Base-by-base conservation (phyloP, 2,888 invertebrate genomes). In the Drosophila acutilabella region DNA sequence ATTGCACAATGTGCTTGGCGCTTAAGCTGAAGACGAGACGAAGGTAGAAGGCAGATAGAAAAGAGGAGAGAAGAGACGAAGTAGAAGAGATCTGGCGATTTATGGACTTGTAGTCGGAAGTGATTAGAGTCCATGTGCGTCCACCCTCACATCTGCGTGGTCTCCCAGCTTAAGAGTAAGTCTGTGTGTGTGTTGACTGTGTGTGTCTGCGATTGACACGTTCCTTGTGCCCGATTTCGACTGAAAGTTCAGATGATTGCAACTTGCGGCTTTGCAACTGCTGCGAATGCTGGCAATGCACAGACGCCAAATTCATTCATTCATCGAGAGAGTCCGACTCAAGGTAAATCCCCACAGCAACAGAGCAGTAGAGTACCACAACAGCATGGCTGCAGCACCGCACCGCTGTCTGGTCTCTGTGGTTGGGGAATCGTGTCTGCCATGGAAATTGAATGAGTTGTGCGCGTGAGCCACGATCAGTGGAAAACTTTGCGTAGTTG, bases 401-500 rank as follows among this genome's bases (percentile, higher is more conserved):
- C 23, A 42, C 23, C 23, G 23, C 20, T 45, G 45, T 47, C 56
- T 47, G 30, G n/a, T n/a, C 8, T 30, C 54, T 45, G 65, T 41
- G 60, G 48, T 16, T 7, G 47, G 5, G 75, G 74, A 84, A 80
- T 87, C 87, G 90, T 88, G 86, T 87, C 89, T 79, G 81, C 61
- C 77, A 80, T 66, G 74, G 80, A 89, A 84, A 87, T 88, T 85
- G 89, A 88, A 89, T 85, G 89, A 89, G 80, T 78, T 84, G 80
- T 89, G 87, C 89, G 89, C 88, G 80, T 87, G 83, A 84, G 83
- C 87, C 89, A 87, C 89, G 89, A 87, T 71, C 78, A 30, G 14
- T 26, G n/a, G 18, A 36, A 26, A 26, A 26, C 60, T 44, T 67
- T 74, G 70, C 78, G 78, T 73, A 78, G 57, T 53, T 36, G 45